Percentiles rank a stretch among this genome's conserved stretches.
Conservation (phyloP, 2,888 invertebrate species). For the Plemyria rubiginata region DNA sequence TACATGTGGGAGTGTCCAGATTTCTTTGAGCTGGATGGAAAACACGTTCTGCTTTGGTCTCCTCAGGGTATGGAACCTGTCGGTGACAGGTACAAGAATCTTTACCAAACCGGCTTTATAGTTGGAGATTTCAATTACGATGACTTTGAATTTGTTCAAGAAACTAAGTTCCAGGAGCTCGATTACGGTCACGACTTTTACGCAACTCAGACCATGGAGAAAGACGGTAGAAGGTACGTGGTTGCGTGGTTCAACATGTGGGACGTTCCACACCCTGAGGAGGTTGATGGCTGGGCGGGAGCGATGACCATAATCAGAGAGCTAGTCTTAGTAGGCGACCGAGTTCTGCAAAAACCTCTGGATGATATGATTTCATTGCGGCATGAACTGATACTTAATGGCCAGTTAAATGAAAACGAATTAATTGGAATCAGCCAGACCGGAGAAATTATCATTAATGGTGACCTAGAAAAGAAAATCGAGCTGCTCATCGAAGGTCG, state of each 20-base stretch:
- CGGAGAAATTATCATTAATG: constrained; percentile 63
- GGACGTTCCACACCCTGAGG: constrained; percentile 69
- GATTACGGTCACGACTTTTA: constrained; percentile 81
- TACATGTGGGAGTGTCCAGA: constrained; percentile 85
- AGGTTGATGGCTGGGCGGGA: constrained; percentile 76
- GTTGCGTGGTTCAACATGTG: constrained; percentile 79
- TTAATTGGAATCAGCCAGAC: constrained; percentile 59
- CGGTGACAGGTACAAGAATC: constrained; percentile 74
- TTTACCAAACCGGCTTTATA: constrained; percentile 72
- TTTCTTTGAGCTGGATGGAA: constrained; percentile 76
- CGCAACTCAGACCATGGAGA: constrained; percentile 71
- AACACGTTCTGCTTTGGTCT: constrained; percentile 72
- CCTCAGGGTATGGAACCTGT: constrained; percentile 71
- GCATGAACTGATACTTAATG: constrained; percentile 49
- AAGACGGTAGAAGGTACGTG: constrained; percentile 66
- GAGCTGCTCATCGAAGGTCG: constrained; percentile 62
- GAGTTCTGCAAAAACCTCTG: constrained; percentile 69
- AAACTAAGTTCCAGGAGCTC: constrained; percentile 70
- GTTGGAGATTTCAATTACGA: constrained; percentile 75
- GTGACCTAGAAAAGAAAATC: constrained; percentile 56
- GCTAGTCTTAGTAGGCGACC: constrained; percentile 57
- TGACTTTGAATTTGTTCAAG: constrained; percentile 66
- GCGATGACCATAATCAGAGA: constrained; percentile 73
- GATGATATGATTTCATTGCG: constrained; percentile 60
- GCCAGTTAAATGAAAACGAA: constrained; percentile 48